Conservation (phyloP, 2,113 vertebrate genomes). For the Oreochromis tanganicae region DNA sequence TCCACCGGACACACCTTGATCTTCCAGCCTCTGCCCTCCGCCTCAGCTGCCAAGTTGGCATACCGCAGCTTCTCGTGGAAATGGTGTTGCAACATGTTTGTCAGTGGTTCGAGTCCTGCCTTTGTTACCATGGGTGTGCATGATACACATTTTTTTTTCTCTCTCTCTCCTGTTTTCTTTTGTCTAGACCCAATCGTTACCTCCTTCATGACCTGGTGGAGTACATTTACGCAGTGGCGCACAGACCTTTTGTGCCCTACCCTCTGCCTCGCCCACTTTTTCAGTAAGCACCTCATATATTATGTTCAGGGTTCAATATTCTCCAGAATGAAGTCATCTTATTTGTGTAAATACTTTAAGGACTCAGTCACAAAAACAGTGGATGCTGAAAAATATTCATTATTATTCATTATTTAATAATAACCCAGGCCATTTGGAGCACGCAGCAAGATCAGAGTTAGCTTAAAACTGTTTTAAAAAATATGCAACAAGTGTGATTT, state of each 20-base stretch:
- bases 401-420: not conserved
- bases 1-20: not conserved
- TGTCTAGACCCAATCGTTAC: slow-evolving; percentile 82
- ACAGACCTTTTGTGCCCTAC: slow-evolving; percentile 79
- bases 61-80: not conserved
- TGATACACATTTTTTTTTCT: accelerated
- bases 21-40: not conserved
- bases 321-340: accelerated
- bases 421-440: not conserved
- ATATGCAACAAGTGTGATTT: not conserved
- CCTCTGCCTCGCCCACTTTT: slow-evolving; percentile 82
- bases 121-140: not conserved
- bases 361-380: not conserved
- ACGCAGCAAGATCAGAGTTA: not conserved
- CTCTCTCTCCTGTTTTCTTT: not conserved
- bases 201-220: slow-evolving; percentile 86
- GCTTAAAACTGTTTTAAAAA: not conserved
- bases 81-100: not conserved
- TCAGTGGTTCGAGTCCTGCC: not conserved
- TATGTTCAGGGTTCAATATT: not conserved
- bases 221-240: slow-evolving; percentile 77
- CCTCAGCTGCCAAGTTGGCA: not conserved
- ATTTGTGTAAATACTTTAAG: not conserved
- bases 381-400: not conserved
- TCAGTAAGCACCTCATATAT: slow-evolving; percentile 72